phyloP scores from a whole-genome alignment of 2,888 invertebrate genomes.

The Scaptomyza flava region DNA sequence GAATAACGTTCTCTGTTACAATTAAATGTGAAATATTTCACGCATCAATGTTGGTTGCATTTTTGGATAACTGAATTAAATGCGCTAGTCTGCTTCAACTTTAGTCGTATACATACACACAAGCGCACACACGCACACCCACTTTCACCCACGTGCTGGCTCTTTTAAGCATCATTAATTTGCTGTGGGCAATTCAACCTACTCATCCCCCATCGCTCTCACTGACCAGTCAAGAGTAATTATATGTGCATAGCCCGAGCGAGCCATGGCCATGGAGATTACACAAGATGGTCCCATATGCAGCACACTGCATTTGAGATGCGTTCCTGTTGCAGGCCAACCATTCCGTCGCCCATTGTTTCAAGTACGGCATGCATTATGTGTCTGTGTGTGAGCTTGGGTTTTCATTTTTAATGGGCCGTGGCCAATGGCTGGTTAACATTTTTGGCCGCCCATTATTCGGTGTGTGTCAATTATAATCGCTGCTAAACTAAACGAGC shows the following conservation, averaged over 20 bases:
- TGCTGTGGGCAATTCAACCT: constrained; percentile 40
- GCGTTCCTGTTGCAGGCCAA: constrained; percentile 1
- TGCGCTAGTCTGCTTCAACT: constrained; percentile 57
- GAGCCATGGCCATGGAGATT: constrained; percentile 18
- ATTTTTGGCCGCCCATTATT: constrained; percentile 38
- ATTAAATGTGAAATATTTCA: constrained; percentile 32
- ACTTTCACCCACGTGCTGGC: constrained; percentile 11
- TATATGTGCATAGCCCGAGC: constrained; percentile 47
- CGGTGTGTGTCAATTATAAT: constrained; percentile 39
- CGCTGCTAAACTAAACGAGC: constrained; percentile 18
- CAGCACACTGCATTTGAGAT: constrained; percentile 26
- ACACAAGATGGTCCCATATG: constrained; percentile 23
- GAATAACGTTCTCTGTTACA: constrained; percentile 4
- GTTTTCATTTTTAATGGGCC: constrained; percentile 61
- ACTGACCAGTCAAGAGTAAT: constrained; percentile 59
- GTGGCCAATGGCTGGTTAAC: constrained; percentile 59
- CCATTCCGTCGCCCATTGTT: constrained; percentile 14
- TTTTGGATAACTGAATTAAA: constrained; percentile 56
- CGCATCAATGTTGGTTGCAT: constrained; percentile 40
- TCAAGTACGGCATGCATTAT: not conserved
- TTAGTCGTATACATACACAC: constrained; percentile 8
- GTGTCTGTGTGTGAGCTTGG: not conserved
- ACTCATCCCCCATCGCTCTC: not conserved
- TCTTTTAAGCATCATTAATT: constrained; percentile 73
- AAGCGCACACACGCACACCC: constrained; percentile 2